A percentile compares a stretch with the other conserved stretches of the same genome.
Evolutionary conservation across 2,113 vertebrate species (phyloP).

Genomic region (Apeltes quadracus): DNA sequence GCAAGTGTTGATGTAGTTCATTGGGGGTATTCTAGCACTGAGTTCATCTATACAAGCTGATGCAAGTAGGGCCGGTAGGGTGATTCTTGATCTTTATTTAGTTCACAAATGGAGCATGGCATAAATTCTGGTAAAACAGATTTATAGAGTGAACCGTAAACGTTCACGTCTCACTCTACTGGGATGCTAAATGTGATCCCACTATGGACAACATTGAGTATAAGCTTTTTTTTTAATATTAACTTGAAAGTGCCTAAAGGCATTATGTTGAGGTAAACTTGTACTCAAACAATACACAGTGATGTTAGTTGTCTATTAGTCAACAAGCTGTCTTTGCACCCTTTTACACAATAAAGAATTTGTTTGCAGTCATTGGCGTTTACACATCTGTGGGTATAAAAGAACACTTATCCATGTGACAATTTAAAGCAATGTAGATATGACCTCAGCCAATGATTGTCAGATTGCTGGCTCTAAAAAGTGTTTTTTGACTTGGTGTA

Average conservation of each 20-base stretch:
- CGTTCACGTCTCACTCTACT: not conserved
- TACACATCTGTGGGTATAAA: not conserved
- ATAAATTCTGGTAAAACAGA: not conserved
- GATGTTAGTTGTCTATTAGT: too few relatives aligned
- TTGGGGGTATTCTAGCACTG: constrained; percentile 3
- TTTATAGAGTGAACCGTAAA: constrained; percentile 2
- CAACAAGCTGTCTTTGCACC: constrained; percentile 29
- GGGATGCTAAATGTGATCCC: not conserved
- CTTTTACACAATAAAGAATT: constrained; percentile 53
- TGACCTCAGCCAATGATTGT: not conserved
- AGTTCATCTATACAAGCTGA: not conserved
- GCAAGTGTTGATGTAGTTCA: not conserved
- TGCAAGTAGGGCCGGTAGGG: not conserved
- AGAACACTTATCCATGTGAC: not conserved
- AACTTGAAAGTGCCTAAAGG: constrained; percentile 44
- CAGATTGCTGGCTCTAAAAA: not conserved
- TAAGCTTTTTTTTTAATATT: constrained; percentile 58
- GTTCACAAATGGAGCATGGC: not conserved
- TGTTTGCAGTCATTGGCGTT: not conserved
- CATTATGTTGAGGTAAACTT: not conserved
- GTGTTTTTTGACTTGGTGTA: not conserved
- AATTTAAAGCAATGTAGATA: not conserved
- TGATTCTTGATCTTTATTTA: not conserved
- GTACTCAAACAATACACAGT: too few relatives aligned
- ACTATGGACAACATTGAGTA: not conserved